phyloP scores from a whole-genome alignment of 2,113 vertebrate genomes.

The Machaerirhynchus nigripectus region DNA sequence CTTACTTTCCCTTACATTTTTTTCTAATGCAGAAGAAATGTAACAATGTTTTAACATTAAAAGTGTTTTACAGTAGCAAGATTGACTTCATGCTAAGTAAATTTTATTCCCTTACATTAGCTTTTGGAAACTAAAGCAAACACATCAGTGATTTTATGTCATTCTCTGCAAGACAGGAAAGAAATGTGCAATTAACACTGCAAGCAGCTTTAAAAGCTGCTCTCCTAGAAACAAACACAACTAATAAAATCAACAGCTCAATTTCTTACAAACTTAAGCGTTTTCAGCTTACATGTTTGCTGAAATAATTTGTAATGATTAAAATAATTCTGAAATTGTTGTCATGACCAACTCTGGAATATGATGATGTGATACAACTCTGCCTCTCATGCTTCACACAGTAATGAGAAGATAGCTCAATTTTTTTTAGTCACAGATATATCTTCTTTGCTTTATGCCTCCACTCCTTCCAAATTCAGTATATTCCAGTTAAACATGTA shows the following conservation, averaged over 20 bases:
- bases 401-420: background rate
- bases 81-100: slow-evolving; percentile 65
- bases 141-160: slow-evolving; percentile 73
- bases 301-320: slow-evolving; percentile 11
- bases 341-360: background rate
- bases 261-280: slow-evolving; percentile 21
- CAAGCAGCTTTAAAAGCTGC: slow-evolving; percentile 52
- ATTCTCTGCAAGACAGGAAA: slow-evolving; percentile 60
- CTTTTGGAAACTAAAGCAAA: slow-evolving; percentile 70
- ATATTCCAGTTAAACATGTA: background rate
- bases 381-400: background rate
- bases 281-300: slow-evolving; percentile 17
- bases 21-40: slow-evolving; percentile 1
- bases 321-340: background rate
- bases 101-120: slow-evolving; percentile 72
- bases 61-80: slow-evolving; percentile 21
- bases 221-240: slow-evolving; percentile 44
- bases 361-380: background rate
- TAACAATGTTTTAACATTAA: slow-evolving; percentile 41
- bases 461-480: background rate
- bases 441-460: background rate
- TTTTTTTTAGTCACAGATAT: background rate
- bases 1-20: background rate
- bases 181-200: slow-evolving; percentile 63
- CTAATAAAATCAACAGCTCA: slow-evolving; percentile 29